Evolutionary conservation across 2,113 vertebrate genomes (phyloP).

Genomic region (Melanerpes formicivorus): DNA sequence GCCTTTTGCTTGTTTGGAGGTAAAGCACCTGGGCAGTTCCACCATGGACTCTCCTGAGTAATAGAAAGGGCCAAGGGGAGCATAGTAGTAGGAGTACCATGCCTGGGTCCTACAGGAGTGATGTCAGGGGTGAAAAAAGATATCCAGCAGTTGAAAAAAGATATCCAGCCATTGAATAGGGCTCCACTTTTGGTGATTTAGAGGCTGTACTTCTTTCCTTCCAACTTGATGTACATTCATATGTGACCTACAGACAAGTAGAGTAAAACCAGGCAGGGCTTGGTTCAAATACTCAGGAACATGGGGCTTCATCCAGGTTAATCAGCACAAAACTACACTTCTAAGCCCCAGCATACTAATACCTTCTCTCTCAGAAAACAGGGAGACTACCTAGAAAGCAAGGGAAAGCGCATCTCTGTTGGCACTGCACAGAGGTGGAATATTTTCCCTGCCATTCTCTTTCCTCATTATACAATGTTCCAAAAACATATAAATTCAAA

Average conservation of each 20-base stretch:
- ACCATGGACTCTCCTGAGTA: background rate
- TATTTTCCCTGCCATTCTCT: conserved; percentile 18
- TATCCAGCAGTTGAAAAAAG: accelerated
- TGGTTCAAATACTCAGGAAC: background rate
- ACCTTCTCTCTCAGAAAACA: background rate
- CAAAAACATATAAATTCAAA: conserved; percentile 42
- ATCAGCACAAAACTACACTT: background rate
- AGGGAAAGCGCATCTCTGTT: background rate
- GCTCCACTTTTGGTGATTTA: background rate
- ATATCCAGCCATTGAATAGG: accelerated
- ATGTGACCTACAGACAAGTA: background rate
- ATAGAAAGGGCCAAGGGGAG: background rate
- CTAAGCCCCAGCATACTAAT: background rate
- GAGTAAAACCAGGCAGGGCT: background rate
- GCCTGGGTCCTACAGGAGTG: accelerated
- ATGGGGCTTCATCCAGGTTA: background rate
- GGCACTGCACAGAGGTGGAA: background rate
- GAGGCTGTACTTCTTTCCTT: background rate
- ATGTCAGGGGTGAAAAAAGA: background rate
- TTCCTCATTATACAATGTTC: background rate
- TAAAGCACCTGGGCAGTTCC: accelerated
- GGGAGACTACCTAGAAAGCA: background rate
- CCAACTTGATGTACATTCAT: background rate
- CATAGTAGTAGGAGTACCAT: accelerated
- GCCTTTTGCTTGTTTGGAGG: background rate